Base-by-base conservation (phyloP, 2,113 vertebrate species). In the Brachyhypopomus gauderio region DNA sequence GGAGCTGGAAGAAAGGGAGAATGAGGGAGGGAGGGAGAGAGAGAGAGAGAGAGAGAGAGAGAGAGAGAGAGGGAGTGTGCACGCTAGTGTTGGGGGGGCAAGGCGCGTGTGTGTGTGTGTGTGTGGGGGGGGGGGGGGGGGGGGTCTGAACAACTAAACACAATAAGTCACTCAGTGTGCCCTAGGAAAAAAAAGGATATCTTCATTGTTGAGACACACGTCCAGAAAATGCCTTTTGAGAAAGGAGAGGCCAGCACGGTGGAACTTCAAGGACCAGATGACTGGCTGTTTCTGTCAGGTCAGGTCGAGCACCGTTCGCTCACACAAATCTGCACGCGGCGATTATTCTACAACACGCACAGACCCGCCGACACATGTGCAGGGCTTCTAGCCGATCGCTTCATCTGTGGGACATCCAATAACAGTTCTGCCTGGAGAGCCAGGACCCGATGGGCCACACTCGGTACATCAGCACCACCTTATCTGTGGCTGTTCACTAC, bases 1-100 rank as follows among this genome's bases (percentile, higher is more conserved):
- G 90, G 87, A 82, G 82, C 80, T 75, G 2, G 78, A 88, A 66
- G 86, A 86, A 81, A 86, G 63, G 66, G 86, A 72, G 73, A 72
- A 62, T 72, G 71, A 72, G 48, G 41, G 66, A 66, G 67, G 59
- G 60, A 17, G 83, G 25, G 38, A 34, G 55, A 58, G 88, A 17
- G 83, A 0, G 58, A 56, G 38, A 79, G 78, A 88, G 88, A 23
- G 52, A 27, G 83, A 72, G 84, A 14, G 77, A 66, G 84, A 82
- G 79, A 83, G 81, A 36, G 20, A 22, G 83, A 83, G 81, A 36
- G 20, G n/a, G 83, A 7, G 75, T 59, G 45, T 14, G 45, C 45
- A 0, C 12, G 45, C 45, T 14, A 52, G 45, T 14, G 45, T 52
- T 52, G 71, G 45, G 79, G 81, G 85, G 80, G 72, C 83, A 83